A percentile compares a stretch with the other conserved stretches of the same genome.
phyloP scores from a whole-genome alignment of 1,140 invertebrate species.

The Drosophila neocordata region DNA sequence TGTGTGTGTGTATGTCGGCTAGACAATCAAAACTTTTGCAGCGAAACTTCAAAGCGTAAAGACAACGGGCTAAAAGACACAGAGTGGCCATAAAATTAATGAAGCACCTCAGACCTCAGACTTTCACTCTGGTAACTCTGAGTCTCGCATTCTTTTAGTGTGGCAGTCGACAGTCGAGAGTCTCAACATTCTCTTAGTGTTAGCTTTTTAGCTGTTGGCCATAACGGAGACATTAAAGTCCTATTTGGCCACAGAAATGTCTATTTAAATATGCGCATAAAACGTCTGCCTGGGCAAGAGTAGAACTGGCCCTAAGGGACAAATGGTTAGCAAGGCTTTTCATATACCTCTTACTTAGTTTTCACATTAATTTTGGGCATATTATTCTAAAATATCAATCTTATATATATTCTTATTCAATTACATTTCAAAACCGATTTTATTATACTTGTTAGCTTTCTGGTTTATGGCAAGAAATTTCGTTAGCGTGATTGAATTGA shows the following conservation, averaged over 20 bases:
- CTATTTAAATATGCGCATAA: constrained; percentile 78
- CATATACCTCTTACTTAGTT: neutral
- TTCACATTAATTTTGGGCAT: neutral
- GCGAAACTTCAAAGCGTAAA: constrained; percentile 68
- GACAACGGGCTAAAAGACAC: constrained; percentile 35
- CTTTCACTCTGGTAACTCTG: neutral
- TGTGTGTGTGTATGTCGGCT: constrained; percentile 52
- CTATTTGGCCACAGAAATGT: constrained; percentile 57
- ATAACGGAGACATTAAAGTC: constrained; percentile 73
- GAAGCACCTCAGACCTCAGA: constrained; percentile 58
- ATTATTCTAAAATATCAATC: neutral
- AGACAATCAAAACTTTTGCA: constrained; percentile 78
- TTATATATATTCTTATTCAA: too few species aligned
- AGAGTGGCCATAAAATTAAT: constrained; percentile 74
- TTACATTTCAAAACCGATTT: too few species aligned
- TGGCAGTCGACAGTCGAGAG: neutral
- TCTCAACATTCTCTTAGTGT: constrained; percentile 3
- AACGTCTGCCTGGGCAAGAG: constrained; percentile 41
- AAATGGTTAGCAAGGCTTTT: constrained; percentile 6
- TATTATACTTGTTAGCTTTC: too few species aligned
- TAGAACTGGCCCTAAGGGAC: constrained; percentile 15
- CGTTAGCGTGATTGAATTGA: too few species aligned
- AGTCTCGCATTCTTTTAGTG: neutral
- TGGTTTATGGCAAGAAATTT: too few species aligned
- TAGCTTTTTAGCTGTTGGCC: constrained; percentile 48